phyloP scores from a whole-genome alignment of 2,888 invertebrate species.

The Trichopria drosophilae region DNA sequence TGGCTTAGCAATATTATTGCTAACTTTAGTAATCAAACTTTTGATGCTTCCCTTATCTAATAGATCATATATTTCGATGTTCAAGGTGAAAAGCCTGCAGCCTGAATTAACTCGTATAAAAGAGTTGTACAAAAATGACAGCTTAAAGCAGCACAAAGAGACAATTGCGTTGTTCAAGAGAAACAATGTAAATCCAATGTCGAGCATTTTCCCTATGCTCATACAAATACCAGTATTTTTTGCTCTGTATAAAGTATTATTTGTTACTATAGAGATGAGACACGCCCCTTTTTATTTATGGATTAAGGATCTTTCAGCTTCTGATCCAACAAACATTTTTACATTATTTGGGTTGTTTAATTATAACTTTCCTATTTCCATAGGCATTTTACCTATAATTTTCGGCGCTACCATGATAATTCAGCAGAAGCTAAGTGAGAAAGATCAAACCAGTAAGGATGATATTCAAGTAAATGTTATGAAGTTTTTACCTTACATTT shows the following conservation, averaged over 20 bases:
- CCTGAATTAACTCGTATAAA: conserved; percentile 14
- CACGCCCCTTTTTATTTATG: conserved; percentile 14
- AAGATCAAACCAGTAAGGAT: conserved; percentile 5
- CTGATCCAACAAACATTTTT: conserved; percentile 17
- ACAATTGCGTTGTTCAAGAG: conserved; percentile 11
- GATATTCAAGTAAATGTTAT: conserved; percentile 19
- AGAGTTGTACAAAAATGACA: conserved; percentile 12
- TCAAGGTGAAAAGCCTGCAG: conserved; percentile 11
- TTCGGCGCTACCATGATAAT: conserved; percentile 12
- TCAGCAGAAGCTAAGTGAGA: conserved; percentile 16
- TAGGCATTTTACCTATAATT: conserved; percentile 16
- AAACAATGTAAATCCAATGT: conserved; percentile 13
- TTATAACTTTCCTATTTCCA: conserved; percentile 11
- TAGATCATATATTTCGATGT: conserved; percentile 11
- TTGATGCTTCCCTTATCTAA: conserved; percentile 14
- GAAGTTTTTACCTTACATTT: conserved; percentile 20
- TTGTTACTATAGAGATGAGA: conserved; percentile 18
- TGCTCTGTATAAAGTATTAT: conserved; percentile 18
- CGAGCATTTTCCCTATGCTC: conserved; percentile 12
- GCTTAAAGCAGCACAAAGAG: conserved; percentile 5
- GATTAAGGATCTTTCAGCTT: conserved; percentile 16
- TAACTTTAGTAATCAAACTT: conserved; percentile 14
- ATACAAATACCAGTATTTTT: conserved; percentile 21
- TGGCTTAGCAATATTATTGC: conserved; percentile 15
- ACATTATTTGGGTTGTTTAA: conserved; percentile 17